Conservation (phyloP, 37 sponge, comb jelly and placozoan genomes). For the Haliclona indistincta region DNA sequence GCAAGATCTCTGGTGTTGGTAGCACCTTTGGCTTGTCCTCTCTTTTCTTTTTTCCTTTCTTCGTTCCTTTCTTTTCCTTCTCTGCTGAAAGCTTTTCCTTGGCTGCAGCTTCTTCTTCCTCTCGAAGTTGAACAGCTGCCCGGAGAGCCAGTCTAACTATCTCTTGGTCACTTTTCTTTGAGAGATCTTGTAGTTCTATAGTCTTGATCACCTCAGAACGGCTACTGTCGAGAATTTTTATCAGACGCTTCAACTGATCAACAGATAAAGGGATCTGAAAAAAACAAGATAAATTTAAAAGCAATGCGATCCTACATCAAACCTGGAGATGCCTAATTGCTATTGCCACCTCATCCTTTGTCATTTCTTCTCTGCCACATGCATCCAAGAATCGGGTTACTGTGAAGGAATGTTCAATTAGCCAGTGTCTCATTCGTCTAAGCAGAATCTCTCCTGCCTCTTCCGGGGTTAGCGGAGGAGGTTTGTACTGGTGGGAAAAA, state of each 20-base stretch:
- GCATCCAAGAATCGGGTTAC: not conserved
- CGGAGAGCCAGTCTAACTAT: not conserved
- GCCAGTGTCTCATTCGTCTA: not conserved
- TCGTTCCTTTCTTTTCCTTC: slow-evolving; percentile 1
- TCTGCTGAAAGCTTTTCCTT: no score
- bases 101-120: not conserved
- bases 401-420: not conserved
- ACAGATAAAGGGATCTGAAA: not conserved
- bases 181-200: not conserved
- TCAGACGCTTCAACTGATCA: not conserved
- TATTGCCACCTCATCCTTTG: not conserved
- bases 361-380: not conserved
- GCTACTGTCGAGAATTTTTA: not conserved
- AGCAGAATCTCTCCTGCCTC: not conserved
- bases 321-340: not conserved
- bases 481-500: not conserved
- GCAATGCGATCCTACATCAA: not conserved
- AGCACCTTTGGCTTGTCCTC: not conserved
- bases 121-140: not conserved
- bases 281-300: not conserved
- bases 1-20: no score
- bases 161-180: slow-evolving; percentile 2
- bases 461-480: not conserved
- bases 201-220: not conserved
- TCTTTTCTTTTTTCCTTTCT: not conserved